Base-by-base conservation (phyloP, 2,797 vertebrate species). In the Pipistrellus pipistrellus region DNA sequence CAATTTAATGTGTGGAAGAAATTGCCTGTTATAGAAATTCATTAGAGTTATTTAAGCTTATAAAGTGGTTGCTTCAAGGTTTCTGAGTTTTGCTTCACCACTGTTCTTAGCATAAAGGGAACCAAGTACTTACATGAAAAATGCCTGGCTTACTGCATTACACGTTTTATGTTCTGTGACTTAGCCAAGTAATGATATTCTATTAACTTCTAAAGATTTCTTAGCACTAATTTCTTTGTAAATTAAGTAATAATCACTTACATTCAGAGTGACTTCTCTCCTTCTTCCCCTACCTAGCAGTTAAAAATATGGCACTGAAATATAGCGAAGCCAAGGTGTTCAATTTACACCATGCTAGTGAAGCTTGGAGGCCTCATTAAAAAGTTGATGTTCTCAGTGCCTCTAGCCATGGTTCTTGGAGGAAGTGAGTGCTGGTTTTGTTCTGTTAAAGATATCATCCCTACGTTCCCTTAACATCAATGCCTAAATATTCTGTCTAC, bases 241-340 rank as follows among this genome's bases (percentile, higher is more conserved):
- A 98, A 98, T 98, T 97, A 98, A 97, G 94, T 90, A 96, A 97
- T 96, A 97, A 96, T 97, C 53, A 96, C 97, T 98, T 97, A 92
- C 95, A 97, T 96, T 95, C 77, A 97, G 97, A 96, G 69, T 86
- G 66, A 72, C 57, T 92, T 86, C 51, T 87, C 97, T 89, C 88
- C 66, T 32, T 88, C 57, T 91, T 86, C 96, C 5, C 77, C 27
- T 72, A 82, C 48, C 38, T 96, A 91, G 83, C 92, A 97, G 93
- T 97, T 97, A 95, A 97, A 88, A 98, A 97, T 95, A 81, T 93
- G 87, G 84, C 96, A 95, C n/a, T 83, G 73, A 89, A 97, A 95
- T 88, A 81, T 48, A 95, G 77, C 41, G 85, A 38, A 82, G 78
- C 53, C 82, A 90, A 94, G 91, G 96, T 97, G 90, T 93, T 97